These are phyloP conservation scores for Forbesichthys papilliferus DNA, from an alignment of 2,113 vertebrate genomes.

Conservation along the genomic window DNA sequence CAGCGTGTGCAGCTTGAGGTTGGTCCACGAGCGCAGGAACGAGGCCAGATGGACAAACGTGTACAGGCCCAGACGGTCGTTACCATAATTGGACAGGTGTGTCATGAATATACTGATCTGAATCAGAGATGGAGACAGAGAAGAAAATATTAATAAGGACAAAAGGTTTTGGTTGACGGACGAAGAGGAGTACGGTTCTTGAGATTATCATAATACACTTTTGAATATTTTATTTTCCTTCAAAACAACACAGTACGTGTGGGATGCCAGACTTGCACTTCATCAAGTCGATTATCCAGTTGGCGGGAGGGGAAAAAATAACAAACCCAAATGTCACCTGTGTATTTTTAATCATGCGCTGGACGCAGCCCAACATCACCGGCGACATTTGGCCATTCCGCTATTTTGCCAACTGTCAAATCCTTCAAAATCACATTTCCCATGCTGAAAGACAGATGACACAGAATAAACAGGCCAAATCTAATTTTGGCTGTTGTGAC, in stretches of 20 bases:
- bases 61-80: conserved; percentile 92
- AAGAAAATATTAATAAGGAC: background rate
- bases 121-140: background rate
- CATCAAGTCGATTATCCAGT: too few species aligned
- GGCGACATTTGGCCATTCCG: background rate
- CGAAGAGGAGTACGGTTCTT: background rate
- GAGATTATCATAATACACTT: too few species aligned
- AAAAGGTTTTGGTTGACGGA: background rate
- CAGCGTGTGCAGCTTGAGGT: conserved; percentile 89
- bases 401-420: conserved; percentile 26
- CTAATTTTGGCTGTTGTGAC: conserved; percentile 38
- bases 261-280: too few species aligned
- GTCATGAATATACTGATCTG: conserved; percentile 98
- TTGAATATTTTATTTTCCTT: too few species aligned
- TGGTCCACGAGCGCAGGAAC: conserved; percentile 92
- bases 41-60: conserved; percentile 93
- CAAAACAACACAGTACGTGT: too few species aligned
- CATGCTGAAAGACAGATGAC: conserved; percentile 27
- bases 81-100: conserved; percentile 96
- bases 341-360: background rate
- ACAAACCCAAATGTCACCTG: background rate
- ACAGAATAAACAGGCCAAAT: conserved; percentile 26
- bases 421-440: conserved; percentile 28
- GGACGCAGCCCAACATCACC: background rate
- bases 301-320: too few species aligned